Base-by-base conservation (phyloP, 2,797 vertebrate species). In the Syngnathus acus region DNA sequence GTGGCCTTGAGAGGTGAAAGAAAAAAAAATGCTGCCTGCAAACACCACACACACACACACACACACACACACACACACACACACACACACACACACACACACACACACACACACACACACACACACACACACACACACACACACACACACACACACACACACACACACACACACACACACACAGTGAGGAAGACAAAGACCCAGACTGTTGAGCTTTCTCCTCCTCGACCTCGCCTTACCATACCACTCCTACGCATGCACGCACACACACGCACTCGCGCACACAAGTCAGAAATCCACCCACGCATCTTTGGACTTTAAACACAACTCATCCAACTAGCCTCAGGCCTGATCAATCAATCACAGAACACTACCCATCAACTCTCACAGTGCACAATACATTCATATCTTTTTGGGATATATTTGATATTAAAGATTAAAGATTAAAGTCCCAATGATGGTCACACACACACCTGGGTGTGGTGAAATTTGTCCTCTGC, bases 1-100 rank as follows among this genome's bases (percentile, higher is more conserved):
- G 62, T 77, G 84, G 88, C 89, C 90, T 89, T 91, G 88, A 84
- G 81, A 84, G 81, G 83, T 85, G 77, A 85, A 81, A 86, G 70
- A 88, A 83, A 82, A 85, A 26, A 62, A 54, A 54, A 16, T 62
- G 21, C 9, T 76, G 81, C 81, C 73, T 48, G 48, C 60, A 55
- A 9, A 14, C 76, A 77, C 74, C 73, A 32, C 48, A 58, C 57
- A 53, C 62, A 58, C 55, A 58, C 77, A 79, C 77, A 67, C 76
- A 64, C 72, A 74, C 69, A 47, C 39, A 61, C 50, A 61, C 50
- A 76, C 68, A 68, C 64, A 68, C 71, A 74, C 73, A 73, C 68
- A 71, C 70, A 70, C 26, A 54, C 43, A 61, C 61, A 69, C 17
- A 64, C 57, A 53, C 65, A 58, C 55, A 58, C 77, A 79, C 77